Evolutionary conservation across 2,888 invertebrate species (phyloP).

Genomic region (Tachystola acroxantha): DNA sequence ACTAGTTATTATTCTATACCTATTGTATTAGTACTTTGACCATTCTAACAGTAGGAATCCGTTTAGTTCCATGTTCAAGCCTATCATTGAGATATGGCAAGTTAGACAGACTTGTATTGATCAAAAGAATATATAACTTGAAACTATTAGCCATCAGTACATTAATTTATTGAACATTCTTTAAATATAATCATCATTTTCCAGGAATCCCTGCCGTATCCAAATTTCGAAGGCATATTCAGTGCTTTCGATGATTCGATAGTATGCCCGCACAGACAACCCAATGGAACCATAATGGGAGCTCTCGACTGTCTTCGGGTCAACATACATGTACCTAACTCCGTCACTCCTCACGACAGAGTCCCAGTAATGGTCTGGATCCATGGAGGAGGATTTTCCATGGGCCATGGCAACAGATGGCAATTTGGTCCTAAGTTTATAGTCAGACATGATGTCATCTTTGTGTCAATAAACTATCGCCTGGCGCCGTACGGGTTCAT

Average conservation of each 20-base stretch:
- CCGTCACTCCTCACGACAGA: conserved; percentile 21
- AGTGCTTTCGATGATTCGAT: conserved; percentile 22
- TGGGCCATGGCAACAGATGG: conserved; percentile 26
- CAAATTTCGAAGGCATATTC: conserved; percentile 19
- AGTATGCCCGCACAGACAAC: neutral
- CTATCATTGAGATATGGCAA: too few species aligned
- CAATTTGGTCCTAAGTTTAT: conserved; percentile 33
- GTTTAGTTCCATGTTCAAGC: too few species aligned
- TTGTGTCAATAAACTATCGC: conserved; percentile 40
- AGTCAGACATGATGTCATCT: conserved; percentile 34
- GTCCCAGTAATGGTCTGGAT: conserved; percentile 48
- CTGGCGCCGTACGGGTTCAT: conserved; percentile 50
- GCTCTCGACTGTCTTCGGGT: conserved; percentile 77
- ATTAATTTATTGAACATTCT: too few species aligned
- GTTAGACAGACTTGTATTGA: too few species aligned
- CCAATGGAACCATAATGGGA: conserved; percentile 32
- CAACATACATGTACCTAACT: conserved; percentile 76
- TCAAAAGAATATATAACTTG: too few species aligned
- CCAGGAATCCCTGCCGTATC: conserved; percentile 22
- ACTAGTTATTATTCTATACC: too few species aligned
- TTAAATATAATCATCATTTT: conserved; percentile 11
- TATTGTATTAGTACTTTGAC: too few species aligned
- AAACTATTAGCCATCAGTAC: too few species aligned
- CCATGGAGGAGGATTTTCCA: conserved; percentile 39
- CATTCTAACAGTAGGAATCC: too few species aligned